Evolutionary conservation across 1,140 invertebrate genomes (phyloP).

Genomic region (Lysiphlebus fabarum): DNA sequence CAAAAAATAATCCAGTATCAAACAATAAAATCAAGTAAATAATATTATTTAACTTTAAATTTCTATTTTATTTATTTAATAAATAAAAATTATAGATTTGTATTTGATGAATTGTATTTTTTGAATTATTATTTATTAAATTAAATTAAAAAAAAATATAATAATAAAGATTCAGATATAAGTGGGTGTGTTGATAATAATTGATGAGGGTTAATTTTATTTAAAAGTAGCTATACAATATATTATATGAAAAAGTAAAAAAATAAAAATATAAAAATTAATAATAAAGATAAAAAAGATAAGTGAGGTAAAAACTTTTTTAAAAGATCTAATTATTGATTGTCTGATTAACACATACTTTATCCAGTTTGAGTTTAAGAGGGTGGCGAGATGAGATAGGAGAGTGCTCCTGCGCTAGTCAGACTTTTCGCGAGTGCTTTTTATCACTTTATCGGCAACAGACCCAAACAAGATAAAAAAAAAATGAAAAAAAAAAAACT

Average conservation of each 20-base stretch:
- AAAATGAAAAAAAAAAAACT: conserved; percentile 8
- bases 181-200: too few species aligned
- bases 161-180: too few species aligned
- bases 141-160: too few species aligned
- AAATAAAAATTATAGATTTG: too few species aligned
- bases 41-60: too few species aligned
- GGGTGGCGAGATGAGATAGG: background rate
- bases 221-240: too few species aligned
- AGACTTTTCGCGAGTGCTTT: conserved; percentile 22
- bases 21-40: too few species aligned
- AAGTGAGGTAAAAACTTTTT: conserved; percentile 3
- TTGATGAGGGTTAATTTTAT: too few species aligned
- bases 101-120: too few species aligned
- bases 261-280: background rate
- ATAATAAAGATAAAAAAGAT: background rate
- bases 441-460: background rate
- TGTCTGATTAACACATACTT: conserved; percentile 20
- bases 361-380: conserved; percentile 16
- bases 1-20: too few species aligned
- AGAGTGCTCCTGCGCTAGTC: conserved; percentile 5
- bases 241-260: background rate
- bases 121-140: too few species aligned
- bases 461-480: conserved; percentile 9
- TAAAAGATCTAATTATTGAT: conserved; percentile 18
- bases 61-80: too few species aligned